Evolutionary conservation across 1,140 invertebrate genomes (phyloP).

Genomic region (Drosophila baimaii): DNA sequence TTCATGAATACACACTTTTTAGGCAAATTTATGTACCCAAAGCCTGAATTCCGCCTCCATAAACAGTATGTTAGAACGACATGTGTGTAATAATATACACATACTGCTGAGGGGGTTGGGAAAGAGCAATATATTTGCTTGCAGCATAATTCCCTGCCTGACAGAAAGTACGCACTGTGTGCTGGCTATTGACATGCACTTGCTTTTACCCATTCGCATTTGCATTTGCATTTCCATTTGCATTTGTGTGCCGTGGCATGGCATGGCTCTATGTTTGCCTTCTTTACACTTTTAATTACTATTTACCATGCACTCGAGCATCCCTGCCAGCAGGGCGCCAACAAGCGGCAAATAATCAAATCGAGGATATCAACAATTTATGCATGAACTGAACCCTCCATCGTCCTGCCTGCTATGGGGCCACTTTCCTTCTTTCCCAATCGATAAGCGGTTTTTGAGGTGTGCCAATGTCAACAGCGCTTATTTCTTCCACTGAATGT

Average conservation of each 20-base stretch:
- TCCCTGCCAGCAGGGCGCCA: slow-evolving; percentile 46
- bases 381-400: slow-evolving; percentile 11
- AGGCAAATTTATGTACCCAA: no score
- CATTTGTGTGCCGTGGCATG: slow-evolving; percentile 32
- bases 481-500: slow-evolving; percentile 21
- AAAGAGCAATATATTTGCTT: slow-evolving; percentile 61
- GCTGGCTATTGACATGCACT: slow-evolving; percentile 29
- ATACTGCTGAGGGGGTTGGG: slow-evolving; percentile 3
- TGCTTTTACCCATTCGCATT: slow-evolving; percentile 30
- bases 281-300: slow-evolving; percentile 81
- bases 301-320: slow-evolving; percentile 75
- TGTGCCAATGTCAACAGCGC: slow-evolving; percentile 44
- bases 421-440: slow-evolving; percentile 12
- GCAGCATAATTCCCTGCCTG: slow-evolving; percentile 66
- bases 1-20: no score
- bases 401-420: background rate
- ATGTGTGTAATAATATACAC: slow-evolving; percentile 2
- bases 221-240: slow-evolving; percentile 46
- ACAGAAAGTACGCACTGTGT: slow-evolving; percentile 54
- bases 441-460: slow-evolving; percentile 17
- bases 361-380: slow-evolving; percentile 71
- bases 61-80: background rate
- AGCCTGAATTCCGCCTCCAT: no score
- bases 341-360: slow-evolving; percentile 51
- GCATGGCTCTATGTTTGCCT: slow-evolving; percentile 51